Percentiles rank a stretch among this genome's conserved stretches.
Conservation (phyloP, 2,888 invertebrate species). For the Boloria euphrosyne region DNA sequence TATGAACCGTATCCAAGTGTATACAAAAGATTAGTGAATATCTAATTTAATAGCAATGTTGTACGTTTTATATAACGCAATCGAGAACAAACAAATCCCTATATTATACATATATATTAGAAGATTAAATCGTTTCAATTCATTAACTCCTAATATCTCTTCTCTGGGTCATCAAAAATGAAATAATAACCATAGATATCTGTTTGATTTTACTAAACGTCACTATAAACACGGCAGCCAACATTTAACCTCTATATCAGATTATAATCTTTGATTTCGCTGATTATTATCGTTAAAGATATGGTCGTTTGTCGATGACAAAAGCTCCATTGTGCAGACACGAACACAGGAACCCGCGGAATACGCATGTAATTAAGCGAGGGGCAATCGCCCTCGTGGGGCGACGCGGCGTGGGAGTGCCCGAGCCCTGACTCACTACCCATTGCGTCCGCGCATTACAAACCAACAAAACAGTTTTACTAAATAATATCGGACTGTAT, state of each 20-base stretch:
- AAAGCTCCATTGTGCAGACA: slow-evolving; percentile 27
- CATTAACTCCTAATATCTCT: too few species aligned
- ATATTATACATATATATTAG: too few species aligned
- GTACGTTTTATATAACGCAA: too few species aligned
- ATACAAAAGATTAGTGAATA: too few species aligned
- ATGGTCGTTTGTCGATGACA: slow-evolving; percentile 25
- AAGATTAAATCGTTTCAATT: too few species aligned
- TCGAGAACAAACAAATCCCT: too few species aligned
- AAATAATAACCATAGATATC: too few species aligned
- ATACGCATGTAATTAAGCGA: slow-evolving; percentile 41
- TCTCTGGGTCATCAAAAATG: too few species aligned
- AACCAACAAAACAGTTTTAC: background rate
- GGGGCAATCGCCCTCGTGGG: slow-evolving; percentile 41
- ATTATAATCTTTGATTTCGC: slow-evolving; percentile 4
- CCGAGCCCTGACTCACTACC: slow-evolving; percentile 39
- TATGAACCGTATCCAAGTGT: too few species aligned
- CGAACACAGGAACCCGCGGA: slow-evolving; percentile 31
- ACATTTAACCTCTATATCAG: slow-evolving; percentile 17
- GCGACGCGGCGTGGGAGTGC: slow-evolving; percentile 44
- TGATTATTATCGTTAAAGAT: slow-evolving; percentile 11
- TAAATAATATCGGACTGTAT: background rate
- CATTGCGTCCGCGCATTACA: slow-evolving; percentile 27
- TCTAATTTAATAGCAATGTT: too few species aligned
- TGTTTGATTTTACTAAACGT: too few species aligned
- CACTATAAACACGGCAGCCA: background rate